Base-by-base conservation (phyloP, 2,113 vertebrate genomes). In the Forbesichthys papilliferus region DNA sequence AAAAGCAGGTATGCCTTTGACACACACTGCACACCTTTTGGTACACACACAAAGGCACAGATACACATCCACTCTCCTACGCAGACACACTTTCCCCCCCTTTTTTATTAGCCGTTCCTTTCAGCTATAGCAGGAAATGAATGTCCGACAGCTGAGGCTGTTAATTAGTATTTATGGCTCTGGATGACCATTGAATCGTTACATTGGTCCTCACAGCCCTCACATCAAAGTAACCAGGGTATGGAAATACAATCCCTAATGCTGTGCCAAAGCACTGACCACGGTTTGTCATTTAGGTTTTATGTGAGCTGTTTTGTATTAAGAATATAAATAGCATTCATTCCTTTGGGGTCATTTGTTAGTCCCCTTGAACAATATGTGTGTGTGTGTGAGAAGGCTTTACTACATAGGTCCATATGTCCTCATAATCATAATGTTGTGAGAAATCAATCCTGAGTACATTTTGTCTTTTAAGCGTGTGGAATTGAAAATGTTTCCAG, bases 121-220 rank as follows among this genome's bases (percentile, higher is more conserved):
- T 59, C n/a, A 62, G 82, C 84, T 75, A 64, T 53, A 69, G 74
- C 77, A 87, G 82, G 77, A 87, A 88, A 88, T 88, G 84, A 84
- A 86, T 77, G 87, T 87, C 85, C 83, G 64, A 74, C 61, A 74
- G 85, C 79, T 20, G 18, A 61, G 75, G 77, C 69, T 81, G 79
- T 86, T 89, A 88, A 90, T 90, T 88, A 88, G 75, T 79, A 74
- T 88, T 89, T 84, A 90, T 84, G 80, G 83, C 70, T 57, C 46
- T 36, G 68, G 79, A 88, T 86, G 89, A 86, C 77, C 78, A 18
- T 69, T 57, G 76, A 81, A 82, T 86, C 69, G 62, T 75, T 84
- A 80, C 77, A 79, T 77, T 68, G 74, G 57, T 62, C 72, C 68
- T 74, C 75, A 77, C 51, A 73, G 57, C 64, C 72, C 68, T 74